Evolutionary conservation across 2,888 invertebrate species (phyloP).

Genomic region (Drosophila pullipes): DNA sequence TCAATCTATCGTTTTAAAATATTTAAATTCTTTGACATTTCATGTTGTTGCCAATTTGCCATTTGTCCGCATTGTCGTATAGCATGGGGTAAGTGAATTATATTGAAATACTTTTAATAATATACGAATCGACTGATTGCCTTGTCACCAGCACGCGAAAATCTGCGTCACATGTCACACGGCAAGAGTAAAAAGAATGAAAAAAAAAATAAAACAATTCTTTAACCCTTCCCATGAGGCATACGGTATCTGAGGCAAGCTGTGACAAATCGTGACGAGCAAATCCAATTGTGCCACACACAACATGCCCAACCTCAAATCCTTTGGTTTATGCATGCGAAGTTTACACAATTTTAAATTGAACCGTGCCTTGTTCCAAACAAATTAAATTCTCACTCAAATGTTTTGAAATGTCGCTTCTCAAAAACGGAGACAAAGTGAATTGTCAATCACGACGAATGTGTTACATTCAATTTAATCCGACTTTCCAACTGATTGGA

Average conservation of each 20-base stretch:
- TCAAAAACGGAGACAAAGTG: conserved; percentile 73
- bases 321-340: conserved; percentile 64
- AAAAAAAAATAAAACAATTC: conserved; percentile 8
- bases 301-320: conserved; percentile 52
- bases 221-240: conserved; percentile 71
- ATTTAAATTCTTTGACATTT: conserved; percentile 21
- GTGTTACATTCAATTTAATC: conserved; percentile 45
- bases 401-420: conserved; percentile 66
- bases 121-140: conserved; percentile 65
- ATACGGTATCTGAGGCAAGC: conserved; percentile 46
- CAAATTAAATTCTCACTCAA: conserved; percentile 77
- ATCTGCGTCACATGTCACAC: conserved; percentile 75
- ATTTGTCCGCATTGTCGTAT: conserved; percentile 37
- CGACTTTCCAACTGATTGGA: conserved; percentile 54
- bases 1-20: neutral
- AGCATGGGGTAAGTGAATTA: conserved; percentile 84
- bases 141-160: conserved; percentile 72
- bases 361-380: conserved; percentile 72
- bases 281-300: conserved; percentile 67
- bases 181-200: neutral
- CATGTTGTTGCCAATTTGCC: conserved; percentile 28
- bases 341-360: conserved; percentile 78
- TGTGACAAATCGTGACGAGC: conserved; percentile 78
- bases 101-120: conserved; percentile 71
- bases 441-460: conserved; percentile 75